Evolutionary conservation across 2,797 vertebrate genomes (phyloP).

Genomic region (Anniella stebbinsi): DNA sequence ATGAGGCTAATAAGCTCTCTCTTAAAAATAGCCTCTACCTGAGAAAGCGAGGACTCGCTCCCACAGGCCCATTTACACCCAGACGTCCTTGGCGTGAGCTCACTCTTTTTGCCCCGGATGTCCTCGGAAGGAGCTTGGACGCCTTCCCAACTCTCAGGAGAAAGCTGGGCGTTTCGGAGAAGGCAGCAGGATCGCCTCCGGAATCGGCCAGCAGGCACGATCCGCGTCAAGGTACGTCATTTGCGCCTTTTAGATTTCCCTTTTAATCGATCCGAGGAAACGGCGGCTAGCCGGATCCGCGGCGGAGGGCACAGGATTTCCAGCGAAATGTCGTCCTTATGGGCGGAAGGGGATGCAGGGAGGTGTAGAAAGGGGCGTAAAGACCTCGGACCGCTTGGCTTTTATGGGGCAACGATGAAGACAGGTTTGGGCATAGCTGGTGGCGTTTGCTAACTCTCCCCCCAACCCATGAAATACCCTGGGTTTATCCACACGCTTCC

Average conservation of each 20-base stretch:
- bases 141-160: no score
- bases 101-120: no score
- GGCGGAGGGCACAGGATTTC: no score
- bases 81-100: neutral
- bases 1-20: fast-evolving
- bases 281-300: neutral
- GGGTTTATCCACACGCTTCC: neutral
- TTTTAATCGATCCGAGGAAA: neutral
- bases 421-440: neutral
- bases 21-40: neutral
- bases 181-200: neutral
- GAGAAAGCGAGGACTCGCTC: neutral
- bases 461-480: no score
- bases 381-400: no score
- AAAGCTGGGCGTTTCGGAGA: neutral
- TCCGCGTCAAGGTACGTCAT: slow-evolving; percentile 49
- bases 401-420: neutral
- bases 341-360: neutral
- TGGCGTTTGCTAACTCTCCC: no score
- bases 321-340: neutral
- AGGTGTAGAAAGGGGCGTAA: no score
- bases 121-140: neutral
- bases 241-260: neutral
- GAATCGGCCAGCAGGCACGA: neutral
- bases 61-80: neutral